Percentiles rank a stretch among this genome's conserved stretches.
Conservation (phyloP, 1,140 invertebrate genomes). For the Mya arenaria region DNA sequence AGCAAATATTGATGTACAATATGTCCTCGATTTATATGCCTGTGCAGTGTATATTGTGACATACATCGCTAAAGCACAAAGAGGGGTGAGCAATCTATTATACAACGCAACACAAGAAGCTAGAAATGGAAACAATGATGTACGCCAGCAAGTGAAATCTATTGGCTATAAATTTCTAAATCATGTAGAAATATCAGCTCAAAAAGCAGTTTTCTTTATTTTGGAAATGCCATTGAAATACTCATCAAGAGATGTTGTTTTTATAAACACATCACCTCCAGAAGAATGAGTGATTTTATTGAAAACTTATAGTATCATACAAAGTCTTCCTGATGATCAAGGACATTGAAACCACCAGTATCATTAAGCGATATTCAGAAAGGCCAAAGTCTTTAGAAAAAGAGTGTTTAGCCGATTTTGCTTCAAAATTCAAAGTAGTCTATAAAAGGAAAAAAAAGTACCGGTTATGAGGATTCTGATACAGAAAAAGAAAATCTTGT, state of each 20-base stretch:
- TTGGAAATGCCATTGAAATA: constrained; percentile 50
- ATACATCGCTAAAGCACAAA: constrained; percentile 52
- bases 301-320: constrained; percentile 4
- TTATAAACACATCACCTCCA: constrained; percentile 52
- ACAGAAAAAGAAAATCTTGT: not conserved
- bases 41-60: constrained; percentile 57
- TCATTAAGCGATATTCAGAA: constrained; percentile 3
- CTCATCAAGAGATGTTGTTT: constrained; percentile 48
- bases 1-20: constrained; percentile 62
- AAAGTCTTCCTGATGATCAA: not conserved
- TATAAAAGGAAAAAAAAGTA: constrained; percentile 20
- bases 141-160: constrained; percentile 48
- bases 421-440: not conserved
- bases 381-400: constrained; percentile 20
- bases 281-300: constrained; percentile 32
- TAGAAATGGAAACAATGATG: constrained; percentile 41
- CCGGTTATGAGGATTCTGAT: not conserved
- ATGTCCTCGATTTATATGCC: constrained; percentile 58
- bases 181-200: constrained; percentile 56
- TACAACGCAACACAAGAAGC: constrained; percentile 1
- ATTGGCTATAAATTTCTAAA: constrained; percentile 59
- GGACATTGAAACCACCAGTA: not conserved
- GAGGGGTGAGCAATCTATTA: constrained; percentile 50
- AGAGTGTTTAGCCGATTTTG: constrained; percentile 35
- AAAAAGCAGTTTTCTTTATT: constrained; percentile 41